Evolutionary conservation across 2,113 vertebrate genomes (phyloP), one percentile per base, ranked within the genome.

Genomic region (Cathartes aura): DNA sequence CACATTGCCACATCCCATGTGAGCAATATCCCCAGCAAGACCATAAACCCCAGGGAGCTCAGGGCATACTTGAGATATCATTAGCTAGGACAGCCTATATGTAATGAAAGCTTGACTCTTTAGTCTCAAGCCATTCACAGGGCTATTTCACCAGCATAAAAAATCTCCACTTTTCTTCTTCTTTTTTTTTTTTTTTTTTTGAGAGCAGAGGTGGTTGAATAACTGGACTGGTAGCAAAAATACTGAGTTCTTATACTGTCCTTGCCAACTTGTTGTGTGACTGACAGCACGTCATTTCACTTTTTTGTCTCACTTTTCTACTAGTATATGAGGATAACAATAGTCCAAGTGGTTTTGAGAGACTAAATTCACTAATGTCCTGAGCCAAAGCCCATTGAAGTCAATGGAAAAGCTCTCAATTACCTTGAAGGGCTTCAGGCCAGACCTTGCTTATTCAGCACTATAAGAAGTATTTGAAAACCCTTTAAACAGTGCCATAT

Each of bases 401-500:
- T 79, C 34, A 75, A 64, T 88, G 56, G 47, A 82, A 90, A 94
- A 90, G 42, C 55, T 87, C 73, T 93, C 45, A 93, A 71, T 87
- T 87, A 82, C 52, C 38, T 85, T 67, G 56, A 79, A 94, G 78
- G 52, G 36, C 76, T 95, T 94, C 60, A n/a, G 68, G 64, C 60
- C 70, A 96, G 92, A 74, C 22, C 38, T 93, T 87, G 38, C 64
- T 93, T 85, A 66, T 82, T 85, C 64, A 90, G 78, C 27, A 36
- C 43, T 62, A 45, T 8, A 87, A 89, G 48, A 64, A 81, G 42
- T 59, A 71, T 93, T 87, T 93, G 73, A 93, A 95, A 95, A 82
- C 26, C 50, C 45, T 87, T 82, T 66, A 82, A 74, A 93, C 4
- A 22, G 45, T 70, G 73, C 42, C 84, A 84, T 71, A 74, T 87